Percentiles rank a stretch among this genome's conserved stretches.
Evolutionary conservation across 2,797 vertebrate species (phyloP).

Genomic region (Decapterus maruadsi): DNA sequence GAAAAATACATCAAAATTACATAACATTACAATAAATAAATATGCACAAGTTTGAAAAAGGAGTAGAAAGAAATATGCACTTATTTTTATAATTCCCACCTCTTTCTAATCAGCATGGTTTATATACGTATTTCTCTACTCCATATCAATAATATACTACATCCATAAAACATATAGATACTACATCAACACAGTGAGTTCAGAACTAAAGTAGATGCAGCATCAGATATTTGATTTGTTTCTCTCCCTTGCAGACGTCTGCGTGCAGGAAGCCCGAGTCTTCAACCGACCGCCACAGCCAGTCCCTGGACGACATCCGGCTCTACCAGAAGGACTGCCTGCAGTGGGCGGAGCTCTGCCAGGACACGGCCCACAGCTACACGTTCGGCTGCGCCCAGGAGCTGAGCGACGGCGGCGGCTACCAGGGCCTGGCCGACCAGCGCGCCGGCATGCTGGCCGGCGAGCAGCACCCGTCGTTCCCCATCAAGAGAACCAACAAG

Average conservation of each 20-base stretch:
- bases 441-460: constrained; percentile 87
- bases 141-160: too few relatives aligned
- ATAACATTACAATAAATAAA: too few relatives aligned
- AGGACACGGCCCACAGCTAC: constrained; percentile 98
- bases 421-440: constrained; percentile 93
- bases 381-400: constrained; percentile 96
- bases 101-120: too few relatives aligned
- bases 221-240: constrained; percentile 9
- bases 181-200: too few relatives aligned
- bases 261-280: constrained; percentile 92
- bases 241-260: constrained; percentile 81
- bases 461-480: constrained; percentile 86
- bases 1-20: too few relatives aligned
- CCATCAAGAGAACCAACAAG: constrained; percentile 97
- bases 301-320: constrained; percentile 96
- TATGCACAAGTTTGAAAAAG: too few relatives aligned
- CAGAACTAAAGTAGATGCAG: too few relatives aligned
- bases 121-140: too few relatives aligned
- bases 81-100: too few relatives aligned
- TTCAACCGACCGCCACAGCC: constrained; percentile 95
- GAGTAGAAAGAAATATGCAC: too few relatives aligned
- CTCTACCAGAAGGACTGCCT: constrained; percentile 96
- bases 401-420: constrained; percentile 86
- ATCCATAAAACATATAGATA: too few relatives aligned
- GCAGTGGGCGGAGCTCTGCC: constrained; percentile 93